phyloP scores from a whole-genome alignment of 2,888 invertebrate species.

The Pammene aurita region DNA sequence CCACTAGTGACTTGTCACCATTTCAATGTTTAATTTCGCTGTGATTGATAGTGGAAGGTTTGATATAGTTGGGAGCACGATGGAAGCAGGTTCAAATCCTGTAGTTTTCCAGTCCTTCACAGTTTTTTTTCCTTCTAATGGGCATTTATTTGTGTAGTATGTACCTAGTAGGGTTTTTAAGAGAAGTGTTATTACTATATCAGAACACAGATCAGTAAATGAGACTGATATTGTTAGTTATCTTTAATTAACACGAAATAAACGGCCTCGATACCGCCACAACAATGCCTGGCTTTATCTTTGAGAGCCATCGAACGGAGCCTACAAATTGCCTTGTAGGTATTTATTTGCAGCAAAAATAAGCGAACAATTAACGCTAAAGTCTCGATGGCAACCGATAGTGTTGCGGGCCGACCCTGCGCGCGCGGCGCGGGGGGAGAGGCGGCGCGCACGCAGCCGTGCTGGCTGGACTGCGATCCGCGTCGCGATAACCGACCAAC shows the following conservation, averaged over 20 bases:
- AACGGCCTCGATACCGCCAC: slow-evolving; percentile 66
- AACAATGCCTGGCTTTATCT: slow-evolving; percentile 67
- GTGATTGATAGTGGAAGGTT: too few species aligned
- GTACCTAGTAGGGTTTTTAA: background rate
- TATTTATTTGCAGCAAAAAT: slow-evolving; percentile 70
- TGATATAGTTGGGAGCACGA: too few species aligned
- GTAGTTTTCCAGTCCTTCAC: too few species aligned
- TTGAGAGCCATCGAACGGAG: slow-evolving; percentile 62
- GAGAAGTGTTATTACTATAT: background rate
- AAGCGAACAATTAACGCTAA: slow-evolving; percentile 64
- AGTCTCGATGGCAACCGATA: slow-evolving; percentile 54
- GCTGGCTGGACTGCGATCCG: slow-evolving; percentile 43
- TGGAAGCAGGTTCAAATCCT: too few species aligned
- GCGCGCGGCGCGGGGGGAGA: slow-evolving; percentile 35
- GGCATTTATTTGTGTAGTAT: too few species aligned
- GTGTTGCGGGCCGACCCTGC: slow-evolving; percentile 44
- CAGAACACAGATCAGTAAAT: slow-evolving; percentile 31
- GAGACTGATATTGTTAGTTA: slow-evolving; percentile 59
- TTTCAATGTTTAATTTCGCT: too few species aligned
- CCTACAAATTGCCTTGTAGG: slow-evolving; percentile 67
- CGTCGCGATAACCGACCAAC: slow-evolving; percentile 51
- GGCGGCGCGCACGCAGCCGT: slow-evolving; percentile 32
- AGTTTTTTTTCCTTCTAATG: too few species aligned
- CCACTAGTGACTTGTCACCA: too few species aligned
- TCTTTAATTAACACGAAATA: slow-evolving; percentile 72